Conservation (phyloP, 2,113 vertebrate species). For the Arvicanthis niloticus region DNA sequence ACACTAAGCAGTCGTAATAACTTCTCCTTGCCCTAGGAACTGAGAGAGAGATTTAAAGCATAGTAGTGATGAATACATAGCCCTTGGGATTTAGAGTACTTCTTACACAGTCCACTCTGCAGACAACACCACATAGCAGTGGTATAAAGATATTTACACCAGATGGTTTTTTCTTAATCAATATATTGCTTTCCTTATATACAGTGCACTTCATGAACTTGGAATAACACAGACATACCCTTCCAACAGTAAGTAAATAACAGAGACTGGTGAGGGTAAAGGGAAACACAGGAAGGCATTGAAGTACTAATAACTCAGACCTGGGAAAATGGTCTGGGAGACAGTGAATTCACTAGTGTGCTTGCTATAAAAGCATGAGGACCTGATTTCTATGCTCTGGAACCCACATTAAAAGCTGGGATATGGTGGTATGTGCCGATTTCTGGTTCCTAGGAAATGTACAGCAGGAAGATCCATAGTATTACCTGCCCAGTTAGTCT, state of each 20-base stretch:
- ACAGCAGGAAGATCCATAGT: too few relatives aligned
- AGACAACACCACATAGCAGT: background rate
- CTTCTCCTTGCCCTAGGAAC: background rate
- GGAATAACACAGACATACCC: background rate
- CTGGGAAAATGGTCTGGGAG: background rate
- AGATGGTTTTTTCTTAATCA: background rate
- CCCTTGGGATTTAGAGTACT: background rate
- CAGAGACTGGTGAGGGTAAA: background rate
- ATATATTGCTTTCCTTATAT: background rate
- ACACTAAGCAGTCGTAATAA: background rate
- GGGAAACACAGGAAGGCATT: background rate
- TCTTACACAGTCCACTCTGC: background rate
- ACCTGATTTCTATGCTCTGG: background rate
- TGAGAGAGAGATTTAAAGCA: fast-evolving
- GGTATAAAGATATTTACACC: background rate
- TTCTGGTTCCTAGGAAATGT: background rate
- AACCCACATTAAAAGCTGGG: too few relatives aligned
- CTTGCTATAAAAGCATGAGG: background rate
- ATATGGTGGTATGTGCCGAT: background rate
- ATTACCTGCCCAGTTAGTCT: too few relatives aligned
- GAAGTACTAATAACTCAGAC: background rate
- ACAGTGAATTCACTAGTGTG: too few relatives aligned
- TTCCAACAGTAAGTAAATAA: background rate
- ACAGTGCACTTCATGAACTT: background rate
- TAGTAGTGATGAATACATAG: too few relatives aligned